Conservation (phyloP, 2,113 vertebrate genomes). For the Sarotherodon lohbergeri region DNA sequence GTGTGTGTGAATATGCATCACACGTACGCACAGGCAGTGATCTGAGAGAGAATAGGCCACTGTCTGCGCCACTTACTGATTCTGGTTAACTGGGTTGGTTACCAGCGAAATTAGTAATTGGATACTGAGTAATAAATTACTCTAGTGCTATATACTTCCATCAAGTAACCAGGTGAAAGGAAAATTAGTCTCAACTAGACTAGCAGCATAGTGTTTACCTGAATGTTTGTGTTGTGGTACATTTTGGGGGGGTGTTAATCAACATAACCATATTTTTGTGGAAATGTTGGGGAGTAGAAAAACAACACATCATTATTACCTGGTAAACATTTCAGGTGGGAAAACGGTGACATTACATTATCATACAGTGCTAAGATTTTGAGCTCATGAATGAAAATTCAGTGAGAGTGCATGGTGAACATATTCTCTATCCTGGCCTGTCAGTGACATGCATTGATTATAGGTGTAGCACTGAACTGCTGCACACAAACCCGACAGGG, state of each 20-base stretch:
- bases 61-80: neutral
- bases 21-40: neutral
- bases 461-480: neutral
- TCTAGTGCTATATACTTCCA: neutral
- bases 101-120: slow-evolving; percentile 6
- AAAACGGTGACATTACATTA: neutral
- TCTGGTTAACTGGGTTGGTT: neutral
- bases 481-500: neutral
- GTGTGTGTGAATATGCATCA: neutral
- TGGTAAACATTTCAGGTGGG: neutral
- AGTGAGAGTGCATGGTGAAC: neutral
- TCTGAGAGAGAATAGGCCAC: slow-evolving; percentile 4
- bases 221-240: neutral
- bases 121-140: neutral
- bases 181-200: neutral
- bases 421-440: neutral
- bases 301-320: neutral
- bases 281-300: neutral
- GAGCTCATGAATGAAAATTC: neutral
- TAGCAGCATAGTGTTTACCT: neutral
- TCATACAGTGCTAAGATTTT: neutral
- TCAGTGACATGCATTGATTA: slow-evolving; percentile 17
- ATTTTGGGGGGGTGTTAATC: neutral
- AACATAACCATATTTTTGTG: neutral
- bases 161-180: neutral